These are phyloP conservation scores for Ladona fulva DNA, from an alignment of 1,140 invertebrate species.

Conservation along the genomic window DNA sequence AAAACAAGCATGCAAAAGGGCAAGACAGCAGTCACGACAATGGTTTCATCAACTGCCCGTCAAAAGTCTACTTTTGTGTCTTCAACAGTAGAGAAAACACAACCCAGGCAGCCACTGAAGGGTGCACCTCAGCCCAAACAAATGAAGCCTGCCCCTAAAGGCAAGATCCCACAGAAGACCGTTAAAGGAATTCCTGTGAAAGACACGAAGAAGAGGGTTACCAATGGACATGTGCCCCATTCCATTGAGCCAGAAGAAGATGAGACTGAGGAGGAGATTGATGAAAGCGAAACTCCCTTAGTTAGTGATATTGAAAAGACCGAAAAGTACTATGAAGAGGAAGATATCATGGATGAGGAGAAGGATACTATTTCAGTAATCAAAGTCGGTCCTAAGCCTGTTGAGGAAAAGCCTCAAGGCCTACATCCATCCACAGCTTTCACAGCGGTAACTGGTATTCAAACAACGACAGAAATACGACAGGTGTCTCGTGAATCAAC, in stretches of 20 bases:
- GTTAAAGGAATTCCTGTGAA: background rate
- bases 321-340: background rate
- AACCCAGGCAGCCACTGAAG: background rate
- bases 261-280: background rate
- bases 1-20: background rate
- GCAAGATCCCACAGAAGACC: background rate
- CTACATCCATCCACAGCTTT: background rate
- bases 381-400: too few relatives aligned
- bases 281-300: background rate
- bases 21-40: background rate
- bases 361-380: background rate
- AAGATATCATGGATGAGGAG: background rate
- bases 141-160: background rate
- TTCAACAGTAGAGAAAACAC: background rate
- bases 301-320: background rate
- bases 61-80: background rate
- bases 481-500: background rate
- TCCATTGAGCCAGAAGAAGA: background rate
- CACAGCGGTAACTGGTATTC: background rate
- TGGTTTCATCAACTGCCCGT: background rate
- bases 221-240: background rate
- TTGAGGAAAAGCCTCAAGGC: background rate
- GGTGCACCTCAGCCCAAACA: background rate
- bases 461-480: background rate
- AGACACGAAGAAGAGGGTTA: background rate